Percentiles rank a stretch among this genome's conserved stretches.
phyloP scores from a whole-genome alignment of 2,113 vertebrate species.

The Symphodus melops region DNA sequence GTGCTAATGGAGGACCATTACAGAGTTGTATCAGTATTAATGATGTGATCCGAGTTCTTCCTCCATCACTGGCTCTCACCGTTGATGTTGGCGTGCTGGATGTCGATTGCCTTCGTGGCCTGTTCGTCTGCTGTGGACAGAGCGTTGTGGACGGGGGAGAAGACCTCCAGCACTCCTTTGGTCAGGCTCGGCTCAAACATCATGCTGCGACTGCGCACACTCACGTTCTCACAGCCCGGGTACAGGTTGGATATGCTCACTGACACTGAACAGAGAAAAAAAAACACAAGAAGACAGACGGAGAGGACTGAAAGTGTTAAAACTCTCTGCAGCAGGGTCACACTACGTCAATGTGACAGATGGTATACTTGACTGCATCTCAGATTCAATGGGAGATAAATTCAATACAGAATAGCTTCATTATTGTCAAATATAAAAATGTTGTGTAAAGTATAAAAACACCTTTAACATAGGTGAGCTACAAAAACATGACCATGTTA shows the following conservation, averaged over 20 bases:
- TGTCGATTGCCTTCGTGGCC: slow-evolving; percentile 91
- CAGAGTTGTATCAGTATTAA: neutral
- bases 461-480: too few relatives aligned
- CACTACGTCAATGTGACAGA: neutral
- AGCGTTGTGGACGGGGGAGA: slow-evolving; percentile 86
- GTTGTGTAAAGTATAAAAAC: too few relatives aligned
- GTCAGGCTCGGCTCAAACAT: slow-evolving; percentile 99
- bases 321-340: neutral
- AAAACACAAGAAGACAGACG: slow-evolving; percentile 3
- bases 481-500: too few relatives aligned
- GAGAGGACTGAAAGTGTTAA: too few relatives aligned
- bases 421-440: too few relatives aligned
- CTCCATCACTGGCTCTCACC: slow-evolving; percentile 74
- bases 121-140: slow-evolving; percentile 87
- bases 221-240: slow-evolving; percentile 97
- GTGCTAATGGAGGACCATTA: neutral
- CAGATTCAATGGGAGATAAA: too few relatives aligned
- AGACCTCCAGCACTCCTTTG: slow-evolving; percentile 95
- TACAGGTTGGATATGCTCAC: slow-evolving; percentile 96
- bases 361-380: neutral
- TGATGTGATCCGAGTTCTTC: neutral
- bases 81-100: slow-evolving; percentile 89
- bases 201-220: slow-evolving; percentile 97
- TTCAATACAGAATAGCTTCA: too few relatives aligned
- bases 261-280: slow-evolving; percentile 84